phyloP scores from a whole-genome alignment of 2,113 vertebrate genomes.

The Oncorhynchus gorbuscha region DNA sequence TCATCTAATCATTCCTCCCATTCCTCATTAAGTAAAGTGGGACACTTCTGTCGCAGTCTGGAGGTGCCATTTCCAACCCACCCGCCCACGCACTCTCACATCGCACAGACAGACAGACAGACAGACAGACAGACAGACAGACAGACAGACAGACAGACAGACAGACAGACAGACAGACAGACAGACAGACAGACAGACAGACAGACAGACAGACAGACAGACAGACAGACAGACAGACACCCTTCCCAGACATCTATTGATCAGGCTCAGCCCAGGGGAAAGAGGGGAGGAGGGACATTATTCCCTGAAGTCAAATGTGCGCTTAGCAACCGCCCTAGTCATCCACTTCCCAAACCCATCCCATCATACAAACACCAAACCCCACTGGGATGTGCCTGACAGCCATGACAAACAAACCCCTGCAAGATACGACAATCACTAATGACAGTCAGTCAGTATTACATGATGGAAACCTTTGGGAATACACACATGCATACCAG shows the following conservation, averaged over 20 bases:
- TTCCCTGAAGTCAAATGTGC: slow-evolving; percentile 60
- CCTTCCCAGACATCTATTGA: slow-evolving; percentile 36
- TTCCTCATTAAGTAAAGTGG: slow-evolving; percentile 45
- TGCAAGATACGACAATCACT: neutral
- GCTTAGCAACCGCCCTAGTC: slow-evolving; percentile 63
- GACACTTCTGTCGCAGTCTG: slow-evolving; percentile 42
- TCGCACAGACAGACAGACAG: neutral
- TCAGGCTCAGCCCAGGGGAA: slow-evolving; percentile 17
- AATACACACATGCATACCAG: neutral
- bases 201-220: slow-evolving; percentile 1
- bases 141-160: neutral
- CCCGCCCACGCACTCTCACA: neutral
- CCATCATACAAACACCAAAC: slow-evolving; percentile 29
- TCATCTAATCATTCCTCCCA: slow-evolving; percentile 28
- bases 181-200: slow-evolving; percentile 9
- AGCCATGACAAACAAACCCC: slow-evolving; percentile 14
- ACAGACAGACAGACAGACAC: neutral
- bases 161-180: neutral
- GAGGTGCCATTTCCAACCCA: neutral
- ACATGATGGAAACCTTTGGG: too few species aligned
- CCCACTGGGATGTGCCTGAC: slow-evolving; percentile 19
- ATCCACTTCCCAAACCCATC: slow-evolving; percentile 50
- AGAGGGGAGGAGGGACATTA: slow-evolving; percentile 51
- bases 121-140: slow-evolving; percentile 6
- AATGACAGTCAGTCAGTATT: too few species aligned